Evolutionary conservation across 2,113 vertebrate species (phyloP).

Genomic region (Saccopteryx leptura): DNA sequence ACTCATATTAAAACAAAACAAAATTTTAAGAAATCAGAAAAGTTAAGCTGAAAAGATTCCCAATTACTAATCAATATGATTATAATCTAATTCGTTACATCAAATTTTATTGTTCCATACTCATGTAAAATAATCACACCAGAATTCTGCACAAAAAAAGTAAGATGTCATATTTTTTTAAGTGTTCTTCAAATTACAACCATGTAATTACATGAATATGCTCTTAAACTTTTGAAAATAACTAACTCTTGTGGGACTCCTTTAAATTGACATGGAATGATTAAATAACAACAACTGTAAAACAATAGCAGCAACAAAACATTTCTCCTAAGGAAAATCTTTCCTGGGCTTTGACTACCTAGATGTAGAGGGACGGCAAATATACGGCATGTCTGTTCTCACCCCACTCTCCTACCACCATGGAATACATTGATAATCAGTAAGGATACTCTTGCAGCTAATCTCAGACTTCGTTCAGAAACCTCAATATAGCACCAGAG

Average conservation of each 20-base stretch:
- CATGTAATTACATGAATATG: neutral
- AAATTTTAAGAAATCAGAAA: neutral
- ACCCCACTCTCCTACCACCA: neutral
- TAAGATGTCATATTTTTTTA: slow-evolving; percentile 28
- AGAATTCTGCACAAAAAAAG: neutral
- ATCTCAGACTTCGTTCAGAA: slow-evolving; percentile 50
- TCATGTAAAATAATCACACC: neutral
- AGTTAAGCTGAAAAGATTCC: slow-evolving; percentile 26
- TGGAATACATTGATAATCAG: slow-evolving; percentile 31
- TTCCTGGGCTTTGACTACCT: neutral
- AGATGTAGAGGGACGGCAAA: neutral
- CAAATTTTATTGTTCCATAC: slow-evolving; percentile 16
- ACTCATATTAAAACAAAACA: neutral
- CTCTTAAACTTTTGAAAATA: slow-evolving; percentile 58
- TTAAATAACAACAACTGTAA: neutral
- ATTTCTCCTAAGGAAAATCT: neutral
- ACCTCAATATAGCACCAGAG: neutral
- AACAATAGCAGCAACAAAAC: neutral
- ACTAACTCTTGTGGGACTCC: neutral
- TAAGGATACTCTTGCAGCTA: slow-evolving; percentile 26
- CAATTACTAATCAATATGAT: neutral
- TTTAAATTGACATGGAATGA: neutral
- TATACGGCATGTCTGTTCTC: neutral
- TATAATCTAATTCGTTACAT: slow-evolving; percentile 16
- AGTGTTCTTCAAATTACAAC: slow-evolving; percentile 25